Percentiles rank a stretch among this genome's conserved stretches.
These are phyloP conservation scores for Lampropteryx suffumata DNA, from an alignment of 2,888 invertebrate genomes.

Conservation along the genomic window DNA sequence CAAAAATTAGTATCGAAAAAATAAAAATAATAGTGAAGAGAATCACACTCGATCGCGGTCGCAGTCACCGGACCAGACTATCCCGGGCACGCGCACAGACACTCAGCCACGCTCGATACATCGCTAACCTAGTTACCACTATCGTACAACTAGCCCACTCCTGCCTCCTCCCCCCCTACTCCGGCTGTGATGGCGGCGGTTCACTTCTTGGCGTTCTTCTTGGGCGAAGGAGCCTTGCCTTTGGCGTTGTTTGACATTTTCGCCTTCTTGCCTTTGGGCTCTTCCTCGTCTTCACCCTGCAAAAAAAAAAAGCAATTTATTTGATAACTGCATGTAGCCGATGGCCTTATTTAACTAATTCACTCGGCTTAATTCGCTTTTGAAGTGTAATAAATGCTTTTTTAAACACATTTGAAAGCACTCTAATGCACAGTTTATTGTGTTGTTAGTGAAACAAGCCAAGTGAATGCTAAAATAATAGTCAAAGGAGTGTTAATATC, in stretches of 20 bases:
- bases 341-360: too few species aligned
- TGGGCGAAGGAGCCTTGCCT: constrained; percentile 87
- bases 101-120: constrained; percentile 58
- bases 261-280: constrained; percentile 91
- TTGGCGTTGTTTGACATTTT: constrained; percentile 88
- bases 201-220: constrained; percentile 86
- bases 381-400: too few species aligned
- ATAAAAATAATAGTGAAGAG: constrained; percentile 57
- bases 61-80: constrained; percentile 56
- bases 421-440: too few species aligned
- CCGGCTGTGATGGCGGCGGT: too few species aligned
- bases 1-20: constrained; percentile 63
- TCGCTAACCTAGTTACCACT: constrained; percentile 73
- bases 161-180: too few species aligned
- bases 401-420: too few species aligned
- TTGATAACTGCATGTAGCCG: neutral
- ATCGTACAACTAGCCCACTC: constrained; percentile 56
- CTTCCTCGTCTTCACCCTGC: constrained; percentile 88
- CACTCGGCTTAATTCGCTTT: too few species aligned
- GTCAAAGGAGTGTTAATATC: too few species aligned
- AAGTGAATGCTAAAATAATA: too few species aligned
- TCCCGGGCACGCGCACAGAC: constrained; percentile 50
- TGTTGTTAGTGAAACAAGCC: too few species aligned
- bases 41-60: constrained; percentile 61
- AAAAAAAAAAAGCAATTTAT: constrained; percentile 21